A percentile compares a stretch with the other conserved stretches of the same genome.
phyloP scores from a whole-genome alignment of 2,888 invertebrate genomes.

The Zygogramma bicolorata region DNA sequence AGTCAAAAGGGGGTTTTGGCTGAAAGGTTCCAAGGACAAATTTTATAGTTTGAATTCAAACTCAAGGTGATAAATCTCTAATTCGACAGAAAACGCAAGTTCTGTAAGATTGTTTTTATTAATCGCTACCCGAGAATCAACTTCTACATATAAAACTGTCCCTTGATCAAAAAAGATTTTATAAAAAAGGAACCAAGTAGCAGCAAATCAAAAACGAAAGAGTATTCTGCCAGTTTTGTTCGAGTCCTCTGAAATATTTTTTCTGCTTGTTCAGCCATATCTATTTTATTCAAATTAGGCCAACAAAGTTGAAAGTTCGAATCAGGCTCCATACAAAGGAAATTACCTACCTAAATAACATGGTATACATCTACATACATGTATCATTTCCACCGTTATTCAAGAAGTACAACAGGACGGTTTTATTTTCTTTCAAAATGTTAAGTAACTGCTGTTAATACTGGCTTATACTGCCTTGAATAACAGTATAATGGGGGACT shows the following conservation, averaged over 20 bases:
- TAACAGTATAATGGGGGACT: constrained; percentile 63
- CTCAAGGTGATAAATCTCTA: too few species aligned
- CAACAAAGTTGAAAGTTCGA: constrained; percentile 33
- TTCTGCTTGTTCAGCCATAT: constrained; percentile 2
- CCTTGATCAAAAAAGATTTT: not conserved
- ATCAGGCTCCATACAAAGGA: constrained; percentile 28
- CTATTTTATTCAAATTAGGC: constrained; percentile 24
- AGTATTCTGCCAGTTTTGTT: not conserved
- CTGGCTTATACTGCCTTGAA: constrained; percentile 64
- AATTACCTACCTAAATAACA: constrained; percentile 55
- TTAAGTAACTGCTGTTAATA: constrained; percentile 57
- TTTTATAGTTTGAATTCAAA: too few species aligned
- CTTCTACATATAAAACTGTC: too few species aligned
- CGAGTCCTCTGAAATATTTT: constrained; percentile 8
- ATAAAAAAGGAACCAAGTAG: too few species aligned
- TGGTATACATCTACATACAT: constrained; percentile 60
- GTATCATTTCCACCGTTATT: constrained; percentile 58
- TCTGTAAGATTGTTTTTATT: too few species aligned
- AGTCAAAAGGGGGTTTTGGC: too few species aligned
- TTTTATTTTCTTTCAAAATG: constrained; percentile 60
- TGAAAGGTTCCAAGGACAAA: too few species aligned
- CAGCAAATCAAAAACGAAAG: too few species aligned
- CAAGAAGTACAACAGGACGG: constrained; percentile 63
- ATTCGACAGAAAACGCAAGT: too few species aligned
- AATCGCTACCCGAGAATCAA: too few species aligned